Conservation (phyloP, 1,140 invertebrate species). For the Lordiphosa mommai region DNA sequence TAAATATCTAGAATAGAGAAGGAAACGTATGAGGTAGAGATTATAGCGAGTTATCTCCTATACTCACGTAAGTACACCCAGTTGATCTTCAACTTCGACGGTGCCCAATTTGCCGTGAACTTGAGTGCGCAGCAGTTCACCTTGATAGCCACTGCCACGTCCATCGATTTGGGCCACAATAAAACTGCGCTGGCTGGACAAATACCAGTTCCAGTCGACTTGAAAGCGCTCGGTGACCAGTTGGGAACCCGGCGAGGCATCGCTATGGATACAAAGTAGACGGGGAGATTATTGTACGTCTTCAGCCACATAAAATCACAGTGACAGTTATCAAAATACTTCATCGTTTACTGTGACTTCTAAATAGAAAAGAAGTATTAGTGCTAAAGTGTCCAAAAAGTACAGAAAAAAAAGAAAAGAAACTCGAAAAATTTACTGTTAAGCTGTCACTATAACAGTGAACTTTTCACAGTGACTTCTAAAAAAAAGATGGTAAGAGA, state of each 20-base stretch:
- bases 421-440: no score
- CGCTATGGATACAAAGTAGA: constrained; percentile 77
- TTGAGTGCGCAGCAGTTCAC: constrained; percentile 86
- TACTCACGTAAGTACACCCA: constrained; percentile 87
- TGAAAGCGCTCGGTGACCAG: constrained; percentile 87
- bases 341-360: no score
- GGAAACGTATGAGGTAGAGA: background rate
- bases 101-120: constrained; percentile 85
- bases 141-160: constrained; percentile 88
- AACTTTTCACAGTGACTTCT: no score
- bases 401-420: no score
- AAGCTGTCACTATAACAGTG: no score
- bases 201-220: constrained; percentile 88
- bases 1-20: constrained; percentile 82
- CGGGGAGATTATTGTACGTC: no score
- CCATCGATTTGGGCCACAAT: constrained; percentile 90
- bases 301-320: no score
- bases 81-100: constrained; percentile 90
- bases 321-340: no score
- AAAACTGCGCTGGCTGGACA: constrained; percentile 87
- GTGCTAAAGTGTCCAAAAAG: no score
- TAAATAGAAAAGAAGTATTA: no score
- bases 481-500: no score
- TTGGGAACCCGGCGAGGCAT: constrained; percentile 88
- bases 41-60: background rate